A percentile compares a stretch with the other conserved stretches of the same genome.
Conservation (phyloP, 2,113 vertebrate species). For the Hymenochirus boettgeri region DNA sequence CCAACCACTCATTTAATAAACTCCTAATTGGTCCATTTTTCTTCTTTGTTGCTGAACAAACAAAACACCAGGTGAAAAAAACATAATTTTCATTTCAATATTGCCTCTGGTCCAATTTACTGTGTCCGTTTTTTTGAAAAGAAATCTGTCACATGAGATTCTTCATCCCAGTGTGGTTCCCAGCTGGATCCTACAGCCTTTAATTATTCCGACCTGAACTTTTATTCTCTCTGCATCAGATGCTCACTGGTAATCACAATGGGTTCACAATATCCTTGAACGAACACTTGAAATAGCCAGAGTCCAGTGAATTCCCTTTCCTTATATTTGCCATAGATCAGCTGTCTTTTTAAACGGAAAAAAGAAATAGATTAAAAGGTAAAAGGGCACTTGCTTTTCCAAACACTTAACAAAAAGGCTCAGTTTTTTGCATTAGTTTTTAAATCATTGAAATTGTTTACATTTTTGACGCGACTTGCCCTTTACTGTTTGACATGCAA, state of each 20-base stretch:
- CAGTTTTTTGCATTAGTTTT: slow-evolving; percentile 88
- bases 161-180: slow-evolving; percentile 91
- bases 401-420: slow-evolving; percentile 74
- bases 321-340: slow-evolving; percentile 98
- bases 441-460: slow-evolving; percentile 81
- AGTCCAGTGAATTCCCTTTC: slow-evolving; percentile 84
- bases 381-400: slow-evolving; percentile 64
- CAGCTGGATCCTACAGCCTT: slow-evolving; percentile 84
- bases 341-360: slow-evolving; percentile 73
- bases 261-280: slow-evolving; percentile 98
- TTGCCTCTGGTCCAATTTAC: slow-evolving; percentile 99
- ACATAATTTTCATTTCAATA: slow-evolving; percentile 98
- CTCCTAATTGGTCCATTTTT: slow-evolving; percentile 68
- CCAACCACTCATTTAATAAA: no score
- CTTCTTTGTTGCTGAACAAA: slow-evolving; percentile 73
- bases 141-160: slow-evolving; percentile 89
- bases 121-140: slow-evolving; percentile 84
- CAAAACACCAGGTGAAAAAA: slow-evolving; percentile 89
- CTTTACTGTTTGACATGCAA: slow-evolving; percentile 98
- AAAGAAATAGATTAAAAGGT: not conserved
- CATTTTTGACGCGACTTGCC: slow-evolving; percentile 83
- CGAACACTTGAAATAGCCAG: slow-evolving; percentile 96
- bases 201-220: slow-evolving; percentile 97
- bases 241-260: slow-evolving; percentile 98
- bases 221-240: slow-evolving; percentile 82